phyloP scores from a whole-genome alignment of 2,888 invertebrate genomes.

The Tiphia femorata region DNA sequence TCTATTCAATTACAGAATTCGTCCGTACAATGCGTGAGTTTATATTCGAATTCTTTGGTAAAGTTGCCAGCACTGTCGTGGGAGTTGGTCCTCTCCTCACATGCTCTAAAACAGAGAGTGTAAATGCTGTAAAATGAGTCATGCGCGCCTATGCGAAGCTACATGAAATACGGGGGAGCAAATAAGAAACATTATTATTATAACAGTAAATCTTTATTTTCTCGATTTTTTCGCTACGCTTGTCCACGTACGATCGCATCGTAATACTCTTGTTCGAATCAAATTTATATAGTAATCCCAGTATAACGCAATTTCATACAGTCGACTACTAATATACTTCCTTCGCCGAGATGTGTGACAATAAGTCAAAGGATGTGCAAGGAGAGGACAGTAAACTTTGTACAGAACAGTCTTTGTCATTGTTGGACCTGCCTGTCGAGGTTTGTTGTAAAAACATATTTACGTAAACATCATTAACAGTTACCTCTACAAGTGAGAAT shows the following conservation, averaged over 20 bases:
- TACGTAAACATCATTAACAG: too few species aligned
- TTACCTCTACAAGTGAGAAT: too few species aligned
- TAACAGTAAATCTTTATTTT: background rate
- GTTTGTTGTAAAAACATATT: conserved; percentile 38
- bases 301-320: background rate
- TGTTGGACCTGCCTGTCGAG: conserved; percentile 60
- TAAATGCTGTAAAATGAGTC: conserved; percentile 23
- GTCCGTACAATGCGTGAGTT: too few species aligned
- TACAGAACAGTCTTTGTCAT: conserved; percentile 32
- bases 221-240: background rate
- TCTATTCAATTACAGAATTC: too few species aligned
- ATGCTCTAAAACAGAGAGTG: conserved; percentile 13
- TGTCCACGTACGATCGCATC: too few species aligned
- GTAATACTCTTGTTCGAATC: conserved; percentile 23
- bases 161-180: conserved; percentile 11
- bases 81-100: too few species aligned
- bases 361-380: conserved; percentile 14
- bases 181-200: conserved; percentile 21
- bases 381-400: conserved; percentile 18
- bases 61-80: conserved; percentile 10
- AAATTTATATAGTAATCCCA: background rate
- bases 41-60: background rate
- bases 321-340: background rate
- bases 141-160: conserved; percentile 25
- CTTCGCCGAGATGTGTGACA: conserved; percentile 39